Evolutionary conservation across 2,113 vertebrate genomes (phyloP), one percentile per base, ranked within the genome.

Genomic region (Connochaetes taurinus): DNA sequence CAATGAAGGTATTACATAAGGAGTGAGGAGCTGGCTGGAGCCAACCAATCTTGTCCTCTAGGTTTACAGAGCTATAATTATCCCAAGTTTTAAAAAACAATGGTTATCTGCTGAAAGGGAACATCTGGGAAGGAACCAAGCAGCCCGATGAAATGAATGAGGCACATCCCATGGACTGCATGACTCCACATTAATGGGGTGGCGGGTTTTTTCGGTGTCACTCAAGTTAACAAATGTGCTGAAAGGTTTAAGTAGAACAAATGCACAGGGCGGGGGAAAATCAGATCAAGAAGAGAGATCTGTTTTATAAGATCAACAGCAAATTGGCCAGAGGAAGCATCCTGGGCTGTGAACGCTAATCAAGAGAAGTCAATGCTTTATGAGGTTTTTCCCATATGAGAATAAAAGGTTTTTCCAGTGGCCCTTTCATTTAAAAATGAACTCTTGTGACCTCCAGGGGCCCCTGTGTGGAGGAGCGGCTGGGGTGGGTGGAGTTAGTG

Each of bases 31-130:
- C 98, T 98, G 98, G 97, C 97, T 98, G 97, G 97, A 99, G 98
- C 97, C 98, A 98, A 98, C 98, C 98, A 97, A 98, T 98, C 98
- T 98, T 98, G 83, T 97, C 83, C 97, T 98, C 96, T 96, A 96
- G 97, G 93, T 98, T 98, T 98, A 98, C 97, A 99, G 98, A 97
- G 98, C 98, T 99, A 98, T 99, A 99, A 99, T 99, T 99, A 99
- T 98, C 98, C 96, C 85, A 98, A 98, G 98, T 99, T 99, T 99
- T 98, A 98, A 99, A 98, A 98, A 98, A 98, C 98, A 99, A 98
- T 98, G 97, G 98, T 71, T 98, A 97, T 99, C 98, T 98, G 98
- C 98, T 99, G 98, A 99, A 98, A 99, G 98, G 85, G 98, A 98
- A 98, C 98, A 98, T 99, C 98, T 99, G 99, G 98, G 98, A 98